A percentile compares a stretch with the other conserved stretches of the same genome.
phyloP scores from a whole-genome alignment of 2,113 vertebrate species.

The Nothobranchius furzeri region DNA sequence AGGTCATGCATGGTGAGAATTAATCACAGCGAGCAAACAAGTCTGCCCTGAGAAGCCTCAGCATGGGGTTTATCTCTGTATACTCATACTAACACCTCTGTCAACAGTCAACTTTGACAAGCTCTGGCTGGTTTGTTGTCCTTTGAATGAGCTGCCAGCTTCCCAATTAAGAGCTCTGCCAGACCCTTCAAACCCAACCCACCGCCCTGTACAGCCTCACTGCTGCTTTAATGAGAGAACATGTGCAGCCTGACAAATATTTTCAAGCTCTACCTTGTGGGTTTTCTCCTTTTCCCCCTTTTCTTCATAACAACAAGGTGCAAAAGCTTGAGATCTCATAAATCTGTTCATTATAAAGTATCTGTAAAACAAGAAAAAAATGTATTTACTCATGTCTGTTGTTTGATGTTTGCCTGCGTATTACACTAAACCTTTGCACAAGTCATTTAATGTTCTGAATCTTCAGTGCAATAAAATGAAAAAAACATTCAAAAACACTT shows the following conservation, averaged over 20 bases:
- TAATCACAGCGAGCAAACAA: slow-evolving; percentile 64
- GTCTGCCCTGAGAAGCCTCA: slow-evolving; percentile 43
- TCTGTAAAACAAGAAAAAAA: not conserved
- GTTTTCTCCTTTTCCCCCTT: slow-evolving; percentile 5
- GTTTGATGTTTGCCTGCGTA: too few relatives aligned
- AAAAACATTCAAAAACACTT: too few relatives aligned
- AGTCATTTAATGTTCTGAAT: too few relatives aligned
- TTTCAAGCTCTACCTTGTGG: slow-evolving; percentile 14
- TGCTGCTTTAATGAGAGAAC: slow-evolving; percentile 48
- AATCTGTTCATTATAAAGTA: slow-evolving; percentile 22
- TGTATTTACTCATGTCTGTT: too few relatives aligned
- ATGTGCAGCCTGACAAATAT: slow-evolving; percentile 29
- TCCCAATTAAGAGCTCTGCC: slow-evolving; percentile 62
- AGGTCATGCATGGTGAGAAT: slow-evolving; percentile 58
- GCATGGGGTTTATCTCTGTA: slow-evolving; percentile 57
- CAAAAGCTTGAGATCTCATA: slow-evolving; percentile 9
- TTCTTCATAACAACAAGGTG: not conserved
- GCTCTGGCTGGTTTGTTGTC: slow-evolving; percentile 52
- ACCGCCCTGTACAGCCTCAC: slow-evolving; percentile 23
- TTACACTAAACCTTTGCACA: too few relatives aligned
- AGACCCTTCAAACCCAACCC: slow-evolving; percentile 42
- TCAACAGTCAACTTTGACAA: slow-evolving; percentile 65
- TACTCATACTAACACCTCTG: slow-evolving; percentile 59
- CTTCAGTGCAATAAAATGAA: too few relatives aligned
- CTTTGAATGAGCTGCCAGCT: slow-evolving; percentile 58